A percentile compares a stretch with the other conserved stretches of the same genome.
These are phyloP conservation scores for Lagodon rhomboides DNA, from an alignment of 2,797 vertebrate species.

Conservation along the genomic window DNA sequence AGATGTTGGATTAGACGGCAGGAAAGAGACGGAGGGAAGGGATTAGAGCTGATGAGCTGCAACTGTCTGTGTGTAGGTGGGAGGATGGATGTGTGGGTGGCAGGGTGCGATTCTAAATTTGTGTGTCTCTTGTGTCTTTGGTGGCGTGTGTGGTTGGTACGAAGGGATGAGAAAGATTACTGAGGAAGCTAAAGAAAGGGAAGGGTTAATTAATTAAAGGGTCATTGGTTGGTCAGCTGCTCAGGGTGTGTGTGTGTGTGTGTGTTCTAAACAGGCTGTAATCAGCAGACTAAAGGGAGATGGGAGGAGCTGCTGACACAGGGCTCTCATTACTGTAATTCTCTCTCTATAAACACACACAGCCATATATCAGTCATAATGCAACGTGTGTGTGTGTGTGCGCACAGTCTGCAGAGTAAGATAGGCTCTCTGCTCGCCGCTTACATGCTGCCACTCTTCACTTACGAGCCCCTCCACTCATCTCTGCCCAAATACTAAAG, in stretches of 20 bases:
- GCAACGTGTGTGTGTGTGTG: slow-evolving; percentile 11
- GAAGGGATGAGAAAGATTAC: slow-evolving; percentile 49
- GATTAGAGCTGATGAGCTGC: slow-evolving; percentile 79
- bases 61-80: slow-evolving; percentile 41
- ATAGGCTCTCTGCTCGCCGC: slow-evolving; percentile 61
- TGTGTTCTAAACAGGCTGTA: slow-evolving; percentile 74
- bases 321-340: slow-evolving; percentile 85
- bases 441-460: slow-evolving; percentile 69
- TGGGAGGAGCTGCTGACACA: slow-evolving; percentile 79
- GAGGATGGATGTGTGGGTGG: slow-evolving; percentile 37
- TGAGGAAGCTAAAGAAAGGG: slow-evolving; percentile 57
- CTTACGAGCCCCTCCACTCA: slow-evolving; percentile 64
- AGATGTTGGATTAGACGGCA: slow-evolving; percentile 83
- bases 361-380: slow-evolving; percentile 10
- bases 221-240: slow-evolving; percentile 61
- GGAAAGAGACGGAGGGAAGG: slow-evolving; percentile 79
- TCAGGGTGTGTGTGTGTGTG: slow-evolving; percentile 1
- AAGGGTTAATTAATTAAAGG: slow-evolving; percentile 76
- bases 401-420: slow-evolving; percentile 57
- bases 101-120: slow-evolving; percentile 48
- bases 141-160: slow-evolving; percentile 33
- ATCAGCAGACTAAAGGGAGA: slow-evolving; percentile 79
- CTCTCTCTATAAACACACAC: slow-evolving; percentile 52
- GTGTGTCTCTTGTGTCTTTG: slow-evolving; percentile 50
- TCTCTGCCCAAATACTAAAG: slow-evolving; percentile 46